Conservation (phyloP, 2,888 invertebrate genomes). For the Nysson spinosus region DNA sequence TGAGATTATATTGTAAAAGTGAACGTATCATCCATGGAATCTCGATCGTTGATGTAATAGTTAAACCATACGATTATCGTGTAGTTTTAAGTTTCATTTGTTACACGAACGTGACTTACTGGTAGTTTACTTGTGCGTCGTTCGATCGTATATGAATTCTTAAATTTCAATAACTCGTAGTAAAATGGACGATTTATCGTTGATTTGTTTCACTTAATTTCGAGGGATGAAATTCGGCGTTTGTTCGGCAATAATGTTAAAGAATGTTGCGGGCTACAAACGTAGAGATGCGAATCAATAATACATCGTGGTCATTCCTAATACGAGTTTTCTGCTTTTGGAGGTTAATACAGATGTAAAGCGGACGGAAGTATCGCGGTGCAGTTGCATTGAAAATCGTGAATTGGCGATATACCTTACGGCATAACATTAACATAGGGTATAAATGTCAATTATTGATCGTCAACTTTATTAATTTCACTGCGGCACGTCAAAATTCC, state of each 20-base stretch:
- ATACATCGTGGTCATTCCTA: slow-evolving; percentile 13
- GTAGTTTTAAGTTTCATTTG: too few relatives aligned
- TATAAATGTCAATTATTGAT: slow-evolving; percentile 28
- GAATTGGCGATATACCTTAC: not conserved
- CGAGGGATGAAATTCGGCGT: not conserved
- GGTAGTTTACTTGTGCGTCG: too few relatives aligned
- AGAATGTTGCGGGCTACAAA: too few relatives aligned
- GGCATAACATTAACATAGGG: not conserved
- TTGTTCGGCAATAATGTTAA: too few relatives aligned
- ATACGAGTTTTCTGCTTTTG: slow-evolving; percentile 33
- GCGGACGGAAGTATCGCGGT: slow-evolving; percentile 28
- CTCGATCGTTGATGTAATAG: too few relatives aligned
- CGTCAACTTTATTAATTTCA: slow-evolving; percentile 31
- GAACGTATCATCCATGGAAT: too few relatives aligned
- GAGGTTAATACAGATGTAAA: slow-evolving; percentile 49
- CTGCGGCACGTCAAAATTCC: slow-evolving; percentile 26
- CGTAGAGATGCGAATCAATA: not conserved
- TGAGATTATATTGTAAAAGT: slow-evolving; percentile 4
- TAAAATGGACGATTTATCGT: not conserved
- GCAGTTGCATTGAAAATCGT: slow-evolving; percentile 5
- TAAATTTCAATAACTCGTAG: not conserved
- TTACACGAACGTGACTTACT: too few relatives aligned
- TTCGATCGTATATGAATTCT: not conserved
- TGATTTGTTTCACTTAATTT: slow-evolving; percentile 1
- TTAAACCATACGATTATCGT: too few relatives aligned